Percentiles rank a stretch among this genome's conserved stretches.
Conservation (phyloP, 2,113 vertebrate genomes). For the Emberiza fucata region DNA sequence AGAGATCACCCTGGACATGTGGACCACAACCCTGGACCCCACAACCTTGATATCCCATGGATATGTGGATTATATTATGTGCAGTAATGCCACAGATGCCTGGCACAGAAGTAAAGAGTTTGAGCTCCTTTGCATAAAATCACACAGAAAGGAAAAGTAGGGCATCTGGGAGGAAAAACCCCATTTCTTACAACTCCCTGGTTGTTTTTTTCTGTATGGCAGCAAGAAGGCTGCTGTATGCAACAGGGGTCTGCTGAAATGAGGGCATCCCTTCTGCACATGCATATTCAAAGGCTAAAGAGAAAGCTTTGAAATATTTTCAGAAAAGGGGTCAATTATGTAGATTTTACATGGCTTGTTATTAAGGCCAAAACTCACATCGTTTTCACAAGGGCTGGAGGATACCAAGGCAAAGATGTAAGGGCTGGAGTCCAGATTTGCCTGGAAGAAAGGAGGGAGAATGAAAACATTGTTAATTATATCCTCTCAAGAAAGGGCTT, state of each 20-base stretch:
- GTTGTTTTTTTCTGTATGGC: not conserved
- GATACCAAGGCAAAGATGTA: conserved; percentile 1
- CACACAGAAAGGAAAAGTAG: not conserved
- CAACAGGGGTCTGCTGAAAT: conserved; percentile 31
- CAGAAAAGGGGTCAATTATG: conserved; percentile 68
- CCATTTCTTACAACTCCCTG: conserved; percentile 10
- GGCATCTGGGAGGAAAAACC: not conserved
- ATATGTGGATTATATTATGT: not conserved
- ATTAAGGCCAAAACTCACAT: conserved; percentile 60
- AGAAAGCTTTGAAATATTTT: conserved; percentile 53
- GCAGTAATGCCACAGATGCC: not conserved
- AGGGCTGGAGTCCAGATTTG: not conserved
- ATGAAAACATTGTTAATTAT: conserved; percentile 50
- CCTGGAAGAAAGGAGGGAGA: not conserved
- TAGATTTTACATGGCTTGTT: conserved; percentile 61
- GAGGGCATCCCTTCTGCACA: conserved; percentile 16
- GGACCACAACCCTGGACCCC: not conserved
- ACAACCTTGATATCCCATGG: not conserved
- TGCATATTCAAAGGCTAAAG: conserved; percentile 59
- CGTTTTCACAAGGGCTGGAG: conserved; percentile 4
- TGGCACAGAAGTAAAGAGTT: not conserved
- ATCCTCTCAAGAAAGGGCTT: conserved; percentile 3
- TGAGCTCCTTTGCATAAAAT: not conserved
- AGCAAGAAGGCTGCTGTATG: not conserved
- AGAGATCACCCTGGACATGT: not conserved